Evolutionary conservation across 2,888 invertebrate genomes (phyloP), one percentile per base, ranked within the genome.

Genomic region (Meganola albula): DNA sequence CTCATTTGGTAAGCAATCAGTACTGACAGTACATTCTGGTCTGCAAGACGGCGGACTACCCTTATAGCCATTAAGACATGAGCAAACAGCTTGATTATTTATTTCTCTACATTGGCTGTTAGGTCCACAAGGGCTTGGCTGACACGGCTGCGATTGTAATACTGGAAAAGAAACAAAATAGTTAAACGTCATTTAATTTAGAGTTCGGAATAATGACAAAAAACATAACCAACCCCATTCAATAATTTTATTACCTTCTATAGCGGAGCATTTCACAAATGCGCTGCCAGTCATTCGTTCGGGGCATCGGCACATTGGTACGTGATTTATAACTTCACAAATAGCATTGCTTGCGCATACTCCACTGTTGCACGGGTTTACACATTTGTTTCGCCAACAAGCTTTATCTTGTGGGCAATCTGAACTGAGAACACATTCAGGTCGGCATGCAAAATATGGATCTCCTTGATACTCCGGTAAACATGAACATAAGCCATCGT

Each of bases 31-130:
- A 64, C 93, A 94, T 74, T 93, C 93, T 9, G 93, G 93, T 55
- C 93, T 85, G 60, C 94, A 94, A 6, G 90, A 88, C 1, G 94
- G 94, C 22, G 95, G 94, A 47, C 88, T 89, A 43, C 95, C 94
- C 25, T 92, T 87, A 62, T 87, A 94, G 40, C 90, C 92, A 29
- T 86, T 73, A 33, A 93, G 82, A 66, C 92, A 93, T 28, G 91
- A 92, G 72, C 91, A 93, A 12, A 89, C 91, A 18, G 90, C 90
- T 76, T 93, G 92, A 29, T 87, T 90, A 70, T 92, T 93, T 36
- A 91, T 86, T 58, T 90, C 89, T 42, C 91, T 88, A 65, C 93
- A 94, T 68, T 92, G 91, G 61, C 92, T 92, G 63, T 93, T 93
- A 0, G 92, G 90, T 27, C 94, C 95, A 68, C 94, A 95, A 0